Conservation (phyloP, 2,113 vertebrate genomes). For the Phocoena sinus region DNA sequence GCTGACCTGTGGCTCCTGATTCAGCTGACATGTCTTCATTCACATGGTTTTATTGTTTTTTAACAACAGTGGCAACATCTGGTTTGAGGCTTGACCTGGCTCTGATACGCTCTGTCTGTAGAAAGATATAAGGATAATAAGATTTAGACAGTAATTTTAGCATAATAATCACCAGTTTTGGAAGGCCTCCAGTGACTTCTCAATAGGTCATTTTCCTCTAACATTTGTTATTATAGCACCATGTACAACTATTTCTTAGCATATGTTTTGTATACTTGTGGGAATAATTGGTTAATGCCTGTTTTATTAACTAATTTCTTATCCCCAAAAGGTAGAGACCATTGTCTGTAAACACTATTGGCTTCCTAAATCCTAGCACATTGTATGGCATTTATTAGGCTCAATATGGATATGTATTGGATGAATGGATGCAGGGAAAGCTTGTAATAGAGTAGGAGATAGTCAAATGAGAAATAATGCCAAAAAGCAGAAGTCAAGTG, state of each 20-base stretch:
- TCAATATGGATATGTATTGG: background rate
- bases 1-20: background rate
- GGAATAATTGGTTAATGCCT: background rate
- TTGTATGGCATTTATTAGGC: background rate
- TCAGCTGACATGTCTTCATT: background rate
- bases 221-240: background rate
- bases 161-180: background rate
- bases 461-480: background rate
- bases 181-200: background rate
- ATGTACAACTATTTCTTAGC: background rate
- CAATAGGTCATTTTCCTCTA: background rate
- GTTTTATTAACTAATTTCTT: background rate
- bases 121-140: background rate
- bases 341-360: background rate
- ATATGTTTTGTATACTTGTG: background rate
- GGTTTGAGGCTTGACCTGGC: background rate
- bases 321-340: background rate
- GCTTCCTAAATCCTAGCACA: background rate
- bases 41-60: background rate
- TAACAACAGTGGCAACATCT: background rate
- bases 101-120: background rate
- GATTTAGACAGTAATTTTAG: background rate
- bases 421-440: background rate
- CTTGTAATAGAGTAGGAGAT: background rate
- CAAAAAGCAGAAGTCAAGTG: background rate